Evolutionary conservation across 2,113 vertebrate genomes (phyloP).

Genomic region (Gymnarchus niloticus): DNA sequence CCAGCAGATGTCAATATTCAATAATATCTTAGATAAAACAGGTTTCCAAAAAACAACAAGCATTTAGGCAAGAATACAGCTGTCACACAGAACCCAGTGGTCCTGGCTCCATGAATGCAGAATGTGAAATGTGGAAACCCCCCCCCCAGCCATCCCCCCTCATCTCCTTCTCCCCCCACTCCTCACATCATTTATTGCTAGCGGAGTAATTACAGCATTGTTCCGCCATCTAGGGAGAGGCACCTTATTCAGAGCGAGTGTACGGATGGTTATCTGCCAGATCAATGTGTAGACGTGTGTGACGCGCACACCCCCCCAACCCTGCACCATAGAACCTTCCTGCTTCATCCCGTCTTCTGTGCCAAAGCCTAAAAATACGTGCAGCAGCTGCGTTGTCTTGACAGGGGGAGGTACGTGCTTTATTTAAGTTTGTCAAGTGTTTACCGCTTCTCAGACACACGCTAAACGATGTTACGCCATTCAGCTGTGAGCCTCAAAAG

Average conservation of each 20-base stretch:
- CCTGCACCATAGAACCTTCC: not conserved
- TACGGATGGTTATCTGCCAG: not conserved
- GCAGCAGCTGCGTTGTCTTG: not conserved
- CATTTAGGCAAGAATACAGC: not conserved
- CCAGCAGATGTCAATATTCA: not conserved
- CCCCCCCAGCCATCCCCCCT: no score
- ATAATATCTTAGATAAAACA: not conserved
- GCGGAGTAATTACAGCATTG: not conserved
- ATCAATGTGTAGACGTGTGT: conserved; percentile 1
- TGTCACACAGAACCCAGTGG: not conserved
- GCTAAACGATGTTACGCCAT: not conserved
- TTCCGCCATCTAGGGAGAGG: not conserved
- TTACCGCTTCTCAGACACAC: not conserved
- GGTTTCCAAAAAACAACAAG: not conserved
- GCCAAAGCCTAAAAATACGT: not conserved
- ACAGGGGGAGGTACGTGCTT: not conserved
- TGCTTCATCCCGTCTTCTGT: not conserved
- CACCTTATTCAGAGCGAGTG: not conserved
- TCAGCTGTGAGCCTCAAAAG: not conserved
- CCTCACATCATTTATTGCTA: not conserved
- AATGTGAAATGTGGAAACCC: not conserved
- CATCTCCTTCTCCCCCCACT: no score
- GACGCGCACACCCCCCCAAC: not conserved
- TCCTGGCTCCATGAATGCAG: not conserved
- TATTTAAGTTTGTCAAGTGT: not conserved